phyloP scores from a whole-genome alignment of 2,888 invertebrate genomes.

The Melanotus villosus region DNA sequence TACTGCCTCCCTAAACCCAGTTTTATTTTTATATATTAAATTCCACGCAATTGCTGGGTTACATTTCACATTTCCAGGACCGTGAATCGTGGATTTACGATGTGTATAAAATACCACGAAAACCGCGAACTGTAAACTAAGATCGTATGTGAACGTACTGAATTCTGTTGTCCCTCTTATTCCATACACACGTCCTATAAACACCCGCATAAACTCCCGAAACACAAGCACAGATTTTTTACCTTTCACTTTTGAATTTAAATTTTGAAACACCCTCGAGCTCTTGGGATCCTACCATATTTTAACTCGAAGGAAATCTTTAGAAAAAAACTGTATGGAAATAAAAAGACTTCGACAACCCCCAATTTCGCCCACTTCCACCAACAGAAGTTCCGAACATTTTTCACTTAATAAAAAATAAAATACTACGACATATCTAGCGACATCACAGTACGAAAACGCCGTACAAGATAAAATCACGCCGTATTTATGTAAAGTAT shows the following conservation, averaged over 20 bases:
- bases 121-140: constrained; percentile 36
- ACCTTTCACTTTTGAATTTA: not conserved
- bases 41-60: constrained; percentile 41
- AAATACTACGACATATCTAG: no score
- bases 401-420: no score
- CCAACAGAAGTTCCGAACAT: no score
- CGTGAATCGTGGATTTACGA: constrained; percentile 44
- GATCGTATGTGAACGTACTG: constrained; percentile 27
- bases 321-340: no score
- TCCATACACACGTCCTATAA: constrained; percentile 23
- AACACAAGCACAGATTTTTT: constrained; percentile 13
- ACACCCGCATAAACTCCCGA: not conserved
- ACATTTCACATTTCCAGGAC: constrained; percentile 41
- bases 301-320: no score
- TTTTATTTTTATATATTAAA: constrained; percentile 47
- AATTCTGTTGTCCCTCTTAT: constrained; percentile 29
- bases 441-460: no score
- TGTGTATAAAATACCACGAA: constrained; percentile 44
- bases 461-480: no score
- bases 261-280: not conserved
- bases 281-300: no score
- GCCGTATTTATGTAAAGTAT: not conserved
- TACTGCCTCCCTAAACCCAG: constrained; percentile 42
- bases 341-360: no score
- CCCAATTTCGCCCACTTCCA: no score